These are phyloP conservation scores for Acropora tenuis DNA, from an alignment of 64 coral and sea anemone genomes.

Conservation along the genomic window DNA sequence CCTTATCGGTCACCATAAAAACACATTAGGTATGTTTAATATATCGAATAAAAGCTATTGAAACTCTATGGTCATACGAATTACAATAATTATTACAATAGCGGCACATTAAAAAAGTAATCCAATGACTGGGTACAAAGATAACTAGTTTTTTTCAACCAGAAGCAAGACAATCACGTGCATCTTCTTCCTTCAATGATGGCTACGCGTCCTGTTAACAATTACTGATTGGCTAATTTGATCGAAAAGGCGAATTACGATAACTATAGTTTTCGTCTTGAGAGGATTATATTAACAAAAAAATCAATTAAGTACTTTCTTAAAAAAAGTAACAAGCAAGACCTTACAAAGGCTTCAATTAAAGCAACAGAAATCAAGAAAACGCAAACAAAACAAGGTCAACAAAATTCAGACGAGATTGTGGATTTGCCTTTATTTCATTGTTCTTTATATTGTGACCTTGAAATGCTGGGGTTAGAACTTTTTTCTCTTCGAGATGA, in stretches of 20 bases:
- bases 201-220: too few relatives aligned
- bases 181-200: too few relatives aligned
- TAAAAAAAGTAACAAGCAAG: background rate
- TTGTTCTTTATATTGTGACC: too few relatives aligned
- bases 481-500: too few relatives aligned
- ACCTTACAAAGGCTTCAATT: conserved; percentile 31
- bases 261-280: too few relatives aligned
- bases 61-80: background rate
- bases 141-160: background rate
- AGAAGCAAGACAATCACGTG: too few relatives aligned
- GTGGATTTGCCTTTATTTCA: too few relatives aligned
- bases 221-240: too few relatives aligned
- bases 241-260: too few relatives aligned
- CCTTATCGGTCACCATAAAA: too few relatives aligned
- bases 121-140: background rate
- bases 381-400: background rate
- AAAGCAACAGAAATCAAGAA: background rate
- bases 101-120: background rate
- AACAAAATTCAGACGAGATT: too few relatives aligned
- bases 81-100: background rate
- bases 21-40: background rate
- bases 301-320: background rate
- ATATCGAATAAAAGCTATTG: background rate
- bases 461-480: too few relatives aligned
- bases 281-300: background rate